Evolutionary conservation across 2,888 invertebrate species (phyloP).

Genomic region (Thereva unica): DNA sequence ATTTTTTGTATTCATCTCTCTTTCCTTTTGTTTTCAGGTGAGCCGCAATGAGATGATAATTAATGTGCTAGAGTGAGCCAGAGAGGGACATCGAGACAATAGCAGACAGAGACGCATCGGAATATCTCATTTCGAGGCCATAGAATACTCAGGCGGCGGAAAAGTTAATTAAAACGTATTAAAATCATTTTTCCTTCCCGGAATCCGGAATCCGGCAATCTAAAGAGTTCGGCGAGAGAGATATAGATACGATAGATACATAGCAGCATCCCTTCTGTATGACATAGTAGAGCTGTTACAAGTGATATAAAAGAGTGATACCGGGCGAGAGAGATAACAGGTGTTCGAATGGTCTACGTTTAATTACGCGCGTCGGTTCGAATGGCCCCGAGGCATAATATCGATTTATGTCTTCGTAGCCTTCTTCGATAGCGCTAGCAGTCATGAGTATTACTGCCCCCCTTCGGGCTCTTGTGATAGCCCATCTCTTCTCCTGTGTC

Average conservation of each 20-base stretch:
- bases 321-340: neutral
- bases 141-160: neutral
- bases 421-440: slow-evolving; percentile 44
- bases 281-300: no score
- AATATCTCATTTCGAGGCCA: no score
- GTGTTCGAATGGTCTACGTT: slow-evolving; percentile 14
- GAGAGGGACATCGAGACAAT: slow-evolving; percentile 22
- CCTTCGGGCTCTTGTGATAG: slow-evolving; percentile 55
- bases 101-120: neutral
- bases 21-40: slow-evolving; percentile 37
- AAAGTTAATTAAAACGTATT: slow-evolving; percentile 1
- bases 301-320: no score
- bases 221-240: no score
- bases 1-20: neutral
- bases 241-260: no score
- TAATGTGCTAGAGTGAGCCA: slow-evolving; percentile 30
- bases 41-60: slow-evolving; percentile 41
- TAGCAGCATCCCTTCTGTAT: no score
- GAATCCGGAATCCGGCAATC: no score
- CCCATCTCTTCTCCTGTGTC: slow-evolving; percentile 56
- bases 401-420: slow-evolving; percentile 42
- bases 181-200: neutral
- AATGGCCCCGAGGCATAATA: slow-evolving; percentile 35
- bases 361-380: slow-evolving; percentile 19
- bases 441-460: slow-evolving; percentile 57